Evolutionary conservation across 2,797 vertebrate genomes (phyloP), one percentile per base, ranked within the genome.

Genomic region (Anas acuta): DNA sequence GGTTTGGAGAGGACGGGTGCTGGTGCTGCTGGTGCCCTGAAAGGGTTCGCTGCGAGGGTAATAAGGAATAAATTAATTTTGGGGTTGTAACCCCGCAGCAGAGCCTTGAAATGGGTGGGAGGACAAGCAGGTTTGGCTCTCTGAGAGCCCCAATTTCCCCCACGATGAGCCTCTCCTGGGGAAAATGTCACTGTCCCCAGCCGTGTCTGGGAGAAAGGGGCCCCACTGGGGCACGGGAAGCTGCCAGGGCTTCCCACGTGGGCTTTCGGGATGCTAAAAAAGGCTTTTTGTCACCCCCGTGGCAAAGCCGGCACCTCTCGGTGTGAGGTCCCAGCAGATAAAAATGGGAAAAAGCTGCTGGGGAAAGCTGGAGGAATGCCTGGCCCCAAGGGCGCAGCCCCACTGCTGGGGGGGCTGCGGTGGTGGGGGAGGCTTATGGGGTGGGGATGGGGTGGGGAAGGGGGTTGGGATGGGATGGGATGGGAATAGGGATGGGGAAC

Each of bases 361-460:
- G 79, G 49, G 62, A 28, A 19, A 73, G 56, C 25, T 66, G 69
- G 69, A 62, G 33, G 11, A 6, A 1, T 60, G 28, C 2, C 23
- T 28, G 60, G 47, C 45, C 11, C 9, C 5, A 5, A 79, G 60
- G 85, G 62, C 18, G n/a, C 58, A 79, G 6, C 30, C 16, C 49
- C 39, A 30, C 8, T 5, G 4, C 45, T 45, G 75, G 32, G 7
- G 53, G 5, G 9, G 65, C 62, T 57, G 28, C 0, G 5, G 58
- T 16, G 43, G 39, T 4, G 6, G 71, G 41, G 69, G 26, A 0
- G 1, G 47, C 20, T 47, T 21, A 73, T 0, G 1, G 49, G 49
- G 53, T 20, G 33, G 32, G 47, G 12, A 12, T 22, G 47, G 47
- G 8, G 47, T 23, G 33, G 28, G 19, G 25, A 33, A 5, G 4